Percentiles rank a stretch among this genome's conserved stretches.
Conservation (phyloP, 1,140 invertebrate species). For the Drosophila rufa region DNA sequence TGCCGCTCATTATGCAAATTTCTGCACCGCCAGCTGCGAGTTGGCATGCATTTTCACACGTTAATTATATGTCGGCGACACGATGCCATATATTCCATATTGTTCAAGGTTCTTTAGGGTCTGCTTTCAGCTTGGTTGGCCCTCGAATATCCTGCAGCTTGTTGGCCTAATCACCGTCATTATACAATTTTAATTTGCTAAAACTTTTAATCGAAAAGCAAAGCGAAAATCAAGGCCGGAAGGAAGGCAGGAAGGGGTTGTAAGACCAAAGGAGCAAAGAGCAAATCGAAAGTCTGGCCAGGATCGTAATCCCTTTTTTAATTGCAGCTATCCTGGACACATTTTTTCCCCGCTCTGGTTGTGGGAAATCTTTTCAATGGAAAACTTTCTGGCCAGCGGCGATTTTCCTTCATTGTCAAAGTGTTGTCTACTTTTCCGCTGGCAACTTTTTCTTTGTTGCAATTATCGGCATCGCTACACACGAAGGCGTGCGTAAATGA, state of each 20-base stretch:
- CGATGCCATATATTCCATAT: constrained; percentile 35
- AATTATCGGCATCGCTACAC: constrained; percentile 79
- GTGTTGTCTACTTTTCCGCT: constrained; percentile 67
- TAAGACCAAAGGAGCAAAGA: constrained; percentile 6
- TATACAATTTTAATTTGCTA: constrained; percentile 78
- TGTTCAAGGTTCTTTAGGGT: constrained; percentile 21
- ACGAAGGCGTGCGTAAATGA: constrained; percentile 78
- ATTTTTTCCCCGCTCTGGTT: constrained; percentile 17
- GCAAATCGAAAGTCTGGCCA: constrained; percentile 67
- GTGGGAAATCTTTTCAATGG: constrained; percentile 36
- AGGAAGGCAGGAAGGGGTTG: constrained; percentile 12
- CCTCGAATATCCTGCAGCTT: not conserved
- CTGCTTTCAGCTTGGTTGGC: not conserved
- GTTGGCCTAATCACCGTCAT: constrained; percentile 72
- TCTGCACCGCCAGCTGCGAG: constrained; percentile 49
- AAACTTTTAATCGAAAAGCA: constrained; percentile 75
- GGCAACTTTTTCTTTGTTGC: constrained; percentile 70
- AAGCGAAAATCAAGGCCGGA: constrained; percentile 26
- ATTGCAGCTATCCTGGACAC: constrained; percentile 66
- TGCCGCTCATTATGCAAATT: constrained; percentile 67
- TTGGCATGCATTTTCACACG: constrained; percentile 68
- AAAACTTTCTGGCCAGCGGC: constrained; percentile 46
- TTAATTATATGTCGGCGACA: constrained; percentile 66
- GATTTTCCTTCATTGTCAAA: constrained; percentile 58
- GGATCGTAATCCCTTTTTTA: constrained; percentile 78